Evolutionary conservation across 2,888 invertebrate genomes (phyloP), one percentile per base, ranked within the genome.

Genomic region (Digitonthophagus gazella): DNA sequence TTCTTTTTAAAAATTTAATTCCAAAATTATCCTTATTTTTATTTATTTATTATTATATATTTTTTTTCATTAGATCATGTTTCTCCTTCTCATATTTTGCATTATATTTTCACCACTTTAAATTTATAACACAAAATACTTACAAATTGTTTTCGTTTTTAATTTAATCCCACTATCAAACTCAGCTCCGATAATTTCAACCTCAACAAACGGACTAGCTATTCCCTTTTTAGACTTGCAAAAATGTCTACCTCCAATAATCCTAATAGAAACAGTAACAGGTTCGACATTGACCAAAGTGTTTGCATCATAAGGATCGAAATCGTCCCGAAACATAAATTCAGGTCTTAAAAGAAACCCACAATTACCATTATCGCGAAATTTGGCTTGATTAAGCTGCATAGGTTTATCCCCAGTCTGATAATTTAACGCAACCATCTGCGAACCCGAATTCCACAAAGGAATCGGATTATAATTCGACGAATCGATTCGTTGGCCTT

Each of bases 361-460:
- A 81, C 96, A 97, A 28, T 89, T 87, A 0, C 96, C 97, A 79
- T 99, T 99, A 79, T 94, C 92, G 20, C 91, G 85, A 80, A 99
- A 99, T 80, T 93, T 93, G 0, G 95, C 96, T 80, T 93, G 91
- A 83, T 99, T 98, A 6, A 98, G 80, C 83, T 99, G 98, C 97
- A 99, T 98, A 8, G 95, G 87, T 78, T 93, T 94, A 81, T 98
- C 98, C 71, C 90, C 88, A 0, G 98, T 98, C 83, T 99, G 99
- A 83, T 96, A 99, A 83, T 99, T 99, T 2, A 99, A 84, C 0
- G 98, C 98, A 0, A 96, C 94, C 96, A 99, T 95, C 83, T 99
- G 99, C 63, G 93, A 95, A 0, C 97, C 98, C 8, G 90, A 89
- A 81, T 96, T 97, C 98, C 98, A 99, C 84, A 97, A 92, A 1